Percentiles rank a stretch among this genome's conserved stretches.
Conservation (phyloP, 2,888 invertebrate genomes). For the Creontiades dilutus region DNA sequence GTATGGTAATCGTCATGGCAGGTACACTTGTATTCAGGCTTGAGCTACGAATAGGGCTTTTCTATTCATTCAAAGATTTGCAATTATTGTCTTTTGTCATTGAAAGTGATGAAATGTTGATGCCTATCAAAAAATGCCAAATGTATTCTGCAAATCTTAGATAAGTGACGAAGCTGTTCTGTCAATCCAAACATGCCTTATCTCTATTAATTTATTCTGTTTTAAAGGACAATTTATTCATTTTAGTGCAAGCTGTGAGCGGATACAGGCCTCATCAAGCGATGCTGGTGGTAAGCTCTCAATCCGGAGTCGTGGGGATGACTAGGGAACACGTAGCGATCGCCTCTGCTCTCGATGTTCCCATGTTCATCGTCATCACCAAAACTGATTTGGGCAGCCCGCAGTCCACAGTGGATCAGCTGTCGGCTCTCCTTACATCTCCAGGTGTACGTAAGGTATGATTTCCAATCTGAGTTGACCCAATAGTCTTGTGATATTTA, state of each 20-base stretch:
- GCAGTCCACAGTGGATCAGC: slow-evolving; percentile 80
- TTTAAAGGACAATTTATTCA: neutral
- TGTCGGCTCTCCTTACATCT: slow-evolving; percentile 83
- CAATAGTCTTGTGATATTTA: too few relatives aligned
- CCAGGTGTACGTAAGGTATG: slow-evolving; percentile 82
- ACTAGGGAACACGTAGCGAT: slow-evolving; percentile 95
- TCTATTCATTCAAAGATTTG: too few relatives aligned
- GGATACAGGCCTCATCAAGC: slow-evolving; percentile 85
- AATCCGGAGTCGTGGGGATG: slow-evolving; percentile 88
- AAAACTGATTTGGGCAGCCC: slow-evolving; percentile 92
- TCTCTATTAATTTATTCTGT: neutral
- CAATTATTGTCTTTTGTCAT: too few relatives aligned
- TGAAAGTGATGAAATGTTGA: too few relatives aligned
- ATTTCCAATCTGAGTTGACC: neutral
- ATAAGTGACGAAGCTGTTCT: too few relatives aligned
- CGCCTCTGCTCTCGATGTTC: slow-evolving; percentile 88
- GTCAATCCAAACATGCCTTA: too few relatives aligned
- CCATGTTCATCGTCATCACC: slow-evolving; percentile 95
- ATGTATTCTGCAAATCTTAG: too few relatives aligned
- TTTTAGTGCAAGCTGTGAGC: slow-evolving; percentile 92
- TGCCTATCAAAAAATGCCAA: too few relatives aligned
- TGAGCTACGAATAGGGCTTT: too few relatives aligned
- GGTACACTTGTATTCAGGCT: too few relatives aligned
- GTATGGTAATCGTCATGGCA: too few relatives aligned
- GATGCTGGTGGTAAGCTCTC: slow-evolving; percentile 89